Percentiles rank a stretch among this genome's conserved stretches.
Conservation (phyloP, 2,113 vertebrate genomes). For the Ovibos moschatus region DNA sequence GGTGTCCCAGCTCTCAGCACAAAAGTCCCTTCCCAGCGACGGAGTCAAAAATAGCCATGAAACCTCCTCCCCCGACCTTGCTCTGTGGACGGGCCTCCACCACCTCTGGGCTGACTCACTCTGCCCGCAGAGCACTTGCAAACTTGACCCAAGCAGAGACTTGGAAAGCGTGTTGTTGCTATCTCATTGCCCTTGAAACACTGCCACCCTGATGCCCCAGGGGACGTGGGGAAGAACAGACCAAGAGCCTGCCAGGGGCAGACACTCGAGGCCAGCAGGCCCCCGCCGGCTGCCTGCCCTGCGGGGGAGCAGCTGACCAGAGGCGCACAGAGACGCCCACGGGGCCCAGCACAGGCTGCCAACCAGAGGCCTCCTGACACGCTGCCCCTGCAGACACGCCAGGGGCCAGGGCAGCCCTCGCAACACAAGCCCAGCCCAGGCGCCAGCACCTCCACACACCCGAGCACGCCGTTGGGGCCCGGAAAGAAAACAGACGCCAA, state of each 20-base stretch:
- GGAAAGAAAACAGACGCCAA: neutral
- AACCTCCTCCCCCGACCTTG: neutral
- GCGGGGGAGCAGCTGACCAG: neutral
- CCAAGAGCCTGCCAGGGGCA: neutral
- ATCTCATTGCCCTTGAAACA: neutral
- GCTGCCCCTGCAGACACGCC: rapidly evolving
- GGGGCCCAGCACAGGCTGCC: neutral
- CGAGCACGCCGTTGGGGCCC: rapidly evolving
- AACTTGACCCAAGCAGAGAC: neutral
- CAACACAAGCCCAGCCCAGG: neutral
- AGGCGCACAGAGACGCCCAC: neutral
- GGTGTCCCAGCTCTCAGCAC: neutral
- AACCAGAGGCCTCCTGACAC: neutral
- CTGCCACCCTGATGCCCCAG: neutral
- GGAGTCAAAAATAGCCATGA: neutral
- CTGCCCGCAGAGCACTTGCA: rapidly evolving
- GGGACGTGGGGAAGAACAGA: neutral
- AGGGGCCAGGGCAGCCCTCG: neutral
- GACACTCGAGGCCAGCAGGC: neutral
- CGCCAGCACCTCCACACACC: neutral
- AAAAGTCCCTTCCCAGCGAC: neutral
- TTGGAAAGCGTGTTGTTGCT: neutral
- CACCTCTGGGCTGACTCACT: neutral
- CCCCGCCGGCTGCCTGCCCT: neutral
- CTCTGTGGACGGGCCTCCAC: neutral